These are phyloP conservation scores for Solenopsis invicta DNA, from an alignment of 1,140 invertebrate species.

Conservation along the genomic window DNA sequence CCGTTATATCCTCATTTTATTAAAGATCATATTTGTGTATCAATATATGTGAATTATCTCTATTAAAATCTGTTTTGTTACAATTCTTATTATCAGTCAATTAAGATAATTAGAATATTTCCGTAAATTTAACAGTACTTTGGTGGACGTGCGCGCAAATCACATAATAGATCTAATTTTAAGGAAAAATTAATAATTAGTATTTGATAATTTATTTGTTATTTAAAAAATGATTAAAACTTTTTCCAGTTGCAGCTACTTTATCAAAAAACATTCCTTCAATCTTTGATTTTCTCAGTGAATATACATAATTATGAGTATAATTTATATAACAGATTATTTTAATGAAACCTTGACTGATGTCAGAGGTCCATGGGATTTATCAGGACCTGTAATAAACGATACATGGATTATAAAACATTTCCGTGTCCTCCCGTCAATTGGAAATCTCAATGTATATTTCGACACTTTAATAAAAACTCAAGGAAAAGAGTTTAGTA, in stretches of 20 bases:
- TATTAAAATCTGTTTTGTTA: background rate
- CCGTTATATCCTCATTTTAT: background rate
- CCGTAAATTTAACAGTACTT: background rate
- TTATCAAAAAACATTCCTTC: no score
- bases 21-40: background rate
- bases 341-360: background rate
- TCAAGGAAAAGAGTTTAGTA: background rate
- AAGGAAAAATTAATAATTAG: no score
- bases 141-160: no score
- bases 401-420: conserved; percentile 23
- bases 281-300: background rate
- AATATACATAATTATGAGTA: background rate
- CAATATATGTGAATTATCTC: background rate
- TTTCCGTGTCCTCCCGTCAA: background rate
- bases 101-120: background rate
- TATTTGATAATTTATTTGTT: background rate
- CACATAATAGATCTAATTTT: no score
- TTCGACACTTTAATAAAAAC: background rate
- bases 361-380: background rate
- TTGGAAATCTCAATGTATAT: background rate
- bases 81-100: background rate
- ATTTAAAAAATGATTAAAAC: background rate
- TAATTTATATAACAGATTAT: background rate
- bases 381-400: background rate
- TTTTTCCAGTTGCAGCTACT: background rate